These are phyloP conservation scores for Crotalus tigris DNA, from an alignment of 2,113 vertebrate species.

Conservation along the genomic window DNA sequence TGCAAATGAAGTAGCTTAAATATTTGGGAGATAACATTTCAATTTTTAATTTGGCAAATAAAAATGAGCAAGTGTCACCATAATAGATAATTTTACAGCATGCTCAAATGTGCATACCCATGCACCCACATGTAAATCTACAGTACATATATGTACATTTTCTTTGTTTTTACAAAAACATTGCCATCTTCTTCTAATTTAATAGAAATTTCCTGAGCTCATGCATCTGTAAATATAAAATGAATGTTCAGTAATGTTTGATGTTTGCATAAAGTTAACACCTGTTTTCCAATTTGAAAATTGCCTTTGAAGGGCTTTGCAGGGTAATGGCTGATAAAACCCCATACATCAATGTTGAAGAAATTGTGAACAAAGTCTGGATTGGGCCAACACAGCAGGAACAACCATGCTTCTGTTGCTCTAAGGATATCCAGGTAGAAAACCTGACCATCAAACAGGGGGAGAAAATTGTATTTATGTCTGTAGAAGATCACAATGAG, in stretches of 20 bases:
- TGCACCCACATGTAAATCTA: not conserved
- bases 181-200: not conserved
- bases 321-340: slow-evolving; percentile 75
- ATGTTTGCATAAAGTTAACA: not conserved
- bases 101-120: not conserved
- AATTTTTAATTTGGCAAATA: not conserved
- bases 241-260: not conserved
- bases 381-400: slow-evolving; percentile 69
- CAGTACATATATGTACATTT: not conserved
- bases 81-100: not conserved
- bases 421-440: slow-evolving; percentile 59
- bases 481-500: slow-evolving; percentile 59
- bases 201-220: not conserved
- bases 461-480: slow-evolving; percentile 70
- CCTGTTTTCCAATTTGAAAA: slow-evolving; percentile 31
- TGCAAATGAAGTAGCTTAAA: not conserved
- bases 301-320: slow-evolving; percentile 76
- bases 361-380: slow-evolving; percentile 70
- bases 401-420: slow-evolving; percentile 71
- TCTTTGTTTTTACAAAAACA: not conserved
- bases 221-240: not conserved
- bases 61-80: not conserved
- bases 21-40: not conserved
- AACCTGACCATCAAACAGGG: slow-evolving; percentile 59
- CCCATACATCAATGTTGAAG: slow-evolving; percentile 71